Evolutionary conservation across 2,888 invertebrate genomes (phyloP).

Genomic region (Meloe dianella): DNA sequence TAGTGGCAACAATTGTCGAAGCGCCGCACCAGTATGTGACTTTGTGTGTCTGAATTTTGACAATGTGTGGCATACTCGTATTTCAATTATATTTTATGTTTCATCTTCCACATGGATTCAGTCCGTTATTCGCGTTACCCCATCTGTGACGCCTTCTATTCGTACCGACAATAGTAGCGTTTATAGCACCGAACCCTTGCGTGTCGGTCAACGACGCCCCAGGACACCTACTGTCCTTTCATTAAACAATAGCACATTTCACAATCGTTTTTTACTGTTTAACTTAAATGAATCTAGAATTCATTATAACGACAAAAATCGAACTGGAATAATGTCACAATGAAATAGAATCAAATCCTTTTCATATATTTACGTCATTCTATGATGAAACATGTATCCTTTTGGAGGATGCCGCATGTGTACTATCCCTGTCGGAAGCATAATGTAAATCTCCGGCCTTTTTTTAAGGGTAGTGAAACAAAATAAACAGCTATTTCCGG

Average conservation of each 20-base stretch:
- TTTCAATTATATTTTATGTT: slow-evolving; percentile 56
- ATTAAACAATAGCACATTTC: background rate
- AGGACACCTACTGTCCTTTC: slow-evolving; percentile 8
- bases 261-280: background rate
- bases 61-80: slow-evolving; percentile 50
- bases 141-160: slow-evolving; percentile 50
- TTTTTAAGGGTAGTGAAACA: background rate
- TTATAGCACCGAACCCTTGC: slow-evolving; percentile 25
- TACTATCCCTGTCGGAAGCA: background rate
- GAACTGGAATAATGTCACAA: too few species aligned
- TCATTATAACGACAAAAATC: background rate
- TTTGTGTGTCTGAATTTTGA: slow-evolving; percentile 22
- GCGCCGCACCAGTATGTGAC: slow-evolving; percentile 29
- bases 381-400: background rate
- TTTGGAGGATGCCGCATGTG: background rate
- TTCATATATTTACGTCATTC: background rate
- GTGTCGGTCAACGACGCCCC: slow-evolving; percentile 20
- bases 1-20: slow-evolving; percentile 39
- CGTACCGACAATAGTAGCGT: slow-evolving; percentile 38
- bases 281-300: background rate
- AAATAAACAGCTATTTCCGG: background rate
- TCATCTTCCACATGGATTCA: slow-evolving; percentile 54
- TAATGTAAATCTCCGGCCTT: background rate
- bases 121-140: slow-evolving; percentile 48
- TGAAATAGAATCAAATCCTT: background rate